Conservation (phyloP, 1,140 invertebrate species). For the Agrilus planipennis region DNA sequence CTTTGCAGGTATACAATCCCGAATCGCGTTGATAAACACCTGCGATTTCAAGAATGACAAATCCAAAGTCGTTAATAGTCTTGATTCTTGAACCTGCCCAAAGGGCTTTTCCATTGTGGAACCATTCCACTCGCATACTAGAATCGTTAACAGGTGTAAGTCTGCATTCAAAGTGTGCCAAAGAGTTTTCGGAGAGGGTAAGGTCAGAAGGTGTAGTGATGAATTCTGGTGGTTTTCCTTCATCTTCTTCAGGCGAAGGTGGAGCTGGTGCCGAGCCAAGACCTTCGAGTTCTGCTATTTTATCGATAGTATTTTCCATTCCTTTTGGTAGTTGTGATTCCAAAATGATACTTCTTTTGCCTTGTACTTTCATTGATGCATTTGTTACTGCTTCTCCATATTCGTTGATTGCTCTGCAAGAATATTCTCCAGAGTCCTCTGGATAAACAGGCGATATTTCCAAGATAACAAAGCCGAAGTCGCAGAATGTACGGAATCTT, state of each 20-base stretch:
- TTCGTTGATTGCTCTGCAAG: conserved; percentile 78
- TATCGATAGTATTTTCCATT: conserved; percentile 87
- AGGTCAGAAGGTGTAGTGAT: conserved; percentile 77
- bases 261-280: conserved; percentile 52
- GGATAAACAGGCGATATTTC: conserved; percentile 93
- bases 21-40: conserved; percentile 80
- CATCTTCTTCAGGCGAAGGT: conserved; percentile 61
- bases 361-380: conserved; percentile 79
- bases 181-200: conserved; percentile 72
- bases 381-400: conserved; percentile 90
- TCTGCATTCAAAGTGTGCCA: conserved; percentile 87
- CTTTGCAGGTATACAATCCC: conserved; percentile 84
- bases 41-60: conserved; percentile 82
- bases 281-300: conserved; percentile 86
- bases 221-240: conserved; percentile 84
- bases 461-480: conserved; percentile 89
- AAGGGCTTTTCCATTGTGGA: conserved; percentile 86
- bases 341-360: conserved; percentile 81
- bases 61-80: conserved; percentile 88
- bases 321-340: conserved; percentile 85
- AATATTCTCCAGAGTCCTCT: conserved; percentile 88
- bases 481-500: conserved; percentile 85
- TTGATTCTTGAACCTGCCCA: conserved; percentile 78
- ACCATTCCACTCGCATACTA: conserved; percentile 91
- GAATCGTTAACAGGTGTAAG: conserved; percentile 84